phyloP scores from a whole-genome alignment of 2,113 vertebrate genomes.

The Lathamus discolor region DNA sequence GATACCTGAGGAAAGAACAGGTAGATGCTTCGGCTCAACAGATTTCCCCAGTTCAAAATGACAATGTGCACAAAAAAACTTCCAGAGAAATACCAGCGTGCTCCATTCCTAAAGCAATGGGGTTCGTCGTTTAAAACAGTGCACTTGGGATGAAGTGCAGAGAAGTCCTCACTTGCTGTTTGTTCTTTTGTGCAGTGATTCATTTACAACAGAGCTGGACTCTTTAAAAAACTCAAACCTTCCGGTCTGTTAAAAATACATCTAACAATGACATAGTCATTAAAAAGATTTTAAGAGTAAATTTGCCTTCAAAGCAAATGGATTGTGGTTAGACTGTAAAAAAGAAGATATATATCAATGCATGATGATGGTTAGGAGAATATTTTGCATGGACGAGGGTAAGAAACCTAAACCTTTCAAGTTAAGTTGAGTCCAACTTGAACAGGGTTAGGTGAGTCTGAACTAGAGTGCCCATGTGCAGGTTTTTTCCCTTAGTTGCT shows the following conservation, averaged over 20 bases:
- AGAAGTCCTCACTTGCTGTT: constrained; percentile 41
- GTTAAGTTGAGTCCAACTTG: not conserved
- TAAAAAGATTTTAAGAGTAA: constrained; percentile 66
- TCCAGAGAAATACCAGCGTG: not conserved
- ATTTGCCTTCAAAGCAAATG: constrained; percentile 81
- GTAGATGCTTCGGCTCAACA: not conserved
- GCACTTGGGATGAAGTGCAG: constrained; percentile 42
- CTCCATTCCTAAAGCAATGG: constrained; percentile 51
- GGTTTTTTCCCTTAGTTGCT: not conserved
- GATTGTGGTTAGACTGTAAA: constrained; percentile 26
- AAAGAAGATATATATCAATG: not conserved
- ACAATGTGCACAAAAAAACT: not conserved
- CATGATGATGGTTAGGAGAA: not conserved
- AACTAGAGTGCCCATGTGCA: not conserved
- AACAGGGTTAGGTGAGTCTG: not conserved
- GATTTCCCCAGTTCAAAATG: not conserved
- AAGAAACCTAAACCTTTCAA: constrained; percentile 22
- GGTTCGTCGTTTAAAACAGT: not conserved
- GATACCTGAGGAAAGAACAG: constrained; percentile 16
- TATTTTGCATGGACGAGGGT: not conserved
- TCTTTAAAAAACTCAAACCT: constrained; percentile 60
- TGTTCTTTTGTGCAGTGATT: constrained; percentile 28
- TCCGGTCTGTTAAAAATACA: constrained; percentile 61
- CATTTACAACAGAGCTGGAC: constrained; percentile 49
- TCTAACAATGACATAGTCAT: constrained; percentile 83